These are phyloP conservation scores for Dunckerocampus dactyliophorus DNA, from an alignment of 2,113 vertebrate genomes.

Conservation along the genomic window DNA sequence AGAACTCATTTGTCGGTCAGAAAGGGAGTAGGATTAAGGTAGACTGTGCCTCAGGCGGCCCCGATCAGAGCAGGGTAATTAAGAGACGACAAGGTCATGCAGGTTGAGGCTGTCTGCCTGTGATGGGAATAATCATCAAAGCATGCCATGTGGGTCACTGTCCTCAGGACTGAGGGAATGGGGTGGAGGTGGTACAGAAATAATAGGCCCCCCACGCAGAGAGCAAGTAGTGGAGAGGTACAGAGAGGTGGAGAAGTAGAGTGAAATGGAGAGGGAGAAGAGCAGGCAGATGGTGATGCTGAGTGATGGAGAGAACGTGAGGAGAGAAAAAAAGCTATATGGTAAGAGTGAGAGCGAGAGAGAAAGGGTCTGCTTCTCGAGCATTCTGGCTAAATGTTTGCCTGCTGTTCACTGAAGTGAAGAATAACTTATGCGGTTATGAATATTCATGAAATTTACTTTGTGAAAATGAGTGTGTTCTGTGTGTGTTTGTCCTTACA, in stretches of 20 bases:
- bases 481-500: slow-evolving; percentile 25
- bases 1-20: slow-evolving; percentile 44
- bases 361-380: slow-evolving; percentile 23
- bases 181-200: slow-evolving; percentile 13
- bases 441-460: slow-evolving; percentile 63
- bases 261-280: slow-evolving; percentile 17
- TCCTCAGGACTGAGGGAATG: slow-evolving; percentile 27
- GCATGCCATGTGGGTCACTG: slow-evolving; percentile 41
- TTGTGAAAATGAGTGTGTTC: slow-evolving; percentile 17
- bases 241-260: slow-evolving; percentile 25
- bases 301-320: slow-evolving; percentile 37
- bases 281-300: slow-evolving; percentile 59
- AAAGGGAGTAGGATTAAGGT: slow-evolving; percentile 36
- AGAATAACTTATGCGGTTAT: slow-evolving; percentile 51
- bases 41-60: slow-evolving; percentile 37
- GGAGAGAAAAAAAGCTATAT: not conserved
- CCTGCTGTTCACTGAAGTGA: slow-evolving; percentile 56
- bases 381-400: slow-evolving; percentile 54
- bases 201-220: slow-evolving; percentile 33
- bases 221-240: slow-evolving; percentile 9
- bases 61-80: slow-evolving; percentile 55
- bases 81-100: slow-evolving; percentile 49
- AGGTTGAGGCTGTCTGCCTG: slow-evolving; percentile 41
- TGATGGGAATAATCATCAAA: slow-evolving; percentile 60
- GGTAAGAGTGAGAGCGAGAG: not conserved